These are phyloP conservation scores for Lepus townsendii DNA, from an alignment of 2,797 vertebrate genomes.

Conservation along the genomic window DNA sequence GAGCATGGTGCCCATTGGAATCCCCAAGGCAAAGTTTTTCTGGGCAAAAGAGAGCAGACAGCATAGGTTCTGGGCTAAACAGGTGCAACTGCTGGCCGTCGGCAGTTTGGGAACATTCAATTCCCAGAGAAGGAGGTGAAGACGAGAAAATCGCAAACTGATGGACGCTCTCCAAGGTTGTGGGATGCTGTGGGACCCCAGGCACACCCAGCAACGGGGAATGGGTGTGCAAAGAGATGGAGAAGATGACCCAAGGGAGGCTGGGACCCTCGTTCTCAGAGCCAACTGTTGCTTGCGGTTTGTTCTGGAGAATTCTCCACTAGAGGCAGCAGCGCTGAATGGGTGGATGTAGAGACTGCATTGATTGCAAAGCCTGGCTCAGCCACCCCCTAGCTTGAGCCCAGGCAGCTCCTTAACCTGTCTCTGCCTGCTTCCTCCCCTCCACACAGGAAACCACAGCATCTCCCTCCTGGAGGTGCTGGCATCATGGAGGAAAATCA, in stretches of 20 bases:
- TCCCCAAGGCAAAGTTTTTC: neutral
- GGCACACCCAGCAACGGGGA: neutral
- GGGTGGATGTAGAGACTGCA: neutral
- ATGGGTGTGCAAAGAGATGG: no score
- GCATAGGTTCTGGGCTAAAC: neutral
- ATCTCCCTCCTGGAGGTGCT: accelerated
- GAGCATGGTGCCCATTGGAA: neutral
- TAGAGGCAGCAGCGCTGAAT: neutral
- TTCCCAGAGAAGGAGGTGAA: neutral
- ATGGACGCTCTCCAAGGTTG: neutral
- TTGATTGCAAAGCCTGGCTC: neutral
- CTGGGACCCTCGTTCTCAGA: neutral
- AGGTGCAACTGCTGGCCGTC: accelerated
- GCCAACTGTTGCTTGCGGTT: neutral
- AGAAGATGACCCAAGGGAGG: neutral
- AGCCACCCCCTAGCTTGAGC: neutral
- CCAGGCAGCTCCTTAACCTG: neutral
- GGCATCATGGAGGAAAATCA: neutral
- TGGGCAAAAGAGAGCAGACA: neutral
- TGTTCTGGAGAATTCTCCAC: neutral
- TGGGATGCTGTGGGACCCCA: neutral
- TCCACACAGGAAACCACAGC: neutral
- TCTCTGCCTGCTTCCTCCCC: neutral
- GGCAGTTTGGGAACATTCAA: neutral
- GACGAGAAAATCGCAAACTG: neutral